A percentile compares a stretch with the other conserved stretches of the same genome.
Evolutionary conservation across 2,113 vertebrate species (phyloP).

Genomic region (Falco punctatus): DNA sequence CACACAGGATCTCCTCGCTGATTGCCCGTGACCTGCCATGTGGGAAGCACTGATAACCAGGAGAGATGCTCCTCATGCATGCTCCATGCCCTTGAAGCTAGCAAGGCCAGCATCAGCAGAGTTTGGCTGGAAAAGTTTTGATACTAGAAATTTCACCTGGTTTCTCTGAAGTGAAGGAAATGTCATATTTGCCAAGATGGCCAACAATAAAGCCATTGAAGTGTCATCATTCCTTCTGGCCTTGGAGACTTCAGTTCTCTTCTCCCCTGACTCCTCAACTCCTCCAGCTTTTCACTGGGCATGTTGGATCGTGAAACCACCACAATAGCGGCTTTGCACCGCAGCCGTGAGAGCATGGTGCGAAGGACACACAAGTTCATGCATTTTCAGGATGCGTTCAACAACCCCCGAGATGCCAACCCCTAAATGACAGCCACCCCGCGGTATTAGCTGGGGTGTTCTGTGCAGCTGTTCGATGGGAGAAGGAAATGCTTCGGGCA

Average conservation of each 20-base stretch:
- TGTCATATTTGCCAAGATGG: background rate
- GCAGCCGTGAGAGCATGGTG: accelerated
- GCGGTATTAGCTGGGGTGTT: background rate
- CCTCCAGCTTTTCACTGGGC: background rate
- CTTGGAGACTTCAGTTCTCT: background rate
- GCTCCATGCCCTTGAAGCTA: background rate
- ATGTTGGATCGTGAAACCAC: background rate
- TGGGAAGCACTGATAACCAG: background rate
- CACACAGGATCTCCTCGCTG: background rate
- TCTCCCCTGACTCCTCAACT: background rate
- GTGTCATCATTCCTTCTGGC: background rate
- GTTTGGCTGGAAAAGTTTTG: background rate
- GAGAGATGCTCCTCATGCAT: background rate
- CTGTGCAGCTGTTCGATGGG: background rate
- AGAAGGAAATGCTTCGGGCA: background rate
- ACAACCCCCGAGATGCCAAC: accelerated
- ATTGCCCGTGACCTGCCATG: background rate
- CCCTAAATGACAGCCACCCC: background rate
- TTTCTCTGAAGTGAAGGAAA: background rate
- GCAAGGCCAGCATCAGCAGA: background rate
- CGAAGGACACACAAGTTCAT: background rate
- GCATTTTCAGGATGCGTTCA: background rate
- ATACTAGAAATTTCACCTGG: background rate
- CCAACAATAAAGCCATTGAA: background rate
- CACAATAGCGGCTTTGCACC: background rate